Evolutionary conservation across 2,113 vertebrate genomes (phyloP), one percentile per base, ranked within the genome.

Genomic region (Donacobius atricapilla): DNA sequence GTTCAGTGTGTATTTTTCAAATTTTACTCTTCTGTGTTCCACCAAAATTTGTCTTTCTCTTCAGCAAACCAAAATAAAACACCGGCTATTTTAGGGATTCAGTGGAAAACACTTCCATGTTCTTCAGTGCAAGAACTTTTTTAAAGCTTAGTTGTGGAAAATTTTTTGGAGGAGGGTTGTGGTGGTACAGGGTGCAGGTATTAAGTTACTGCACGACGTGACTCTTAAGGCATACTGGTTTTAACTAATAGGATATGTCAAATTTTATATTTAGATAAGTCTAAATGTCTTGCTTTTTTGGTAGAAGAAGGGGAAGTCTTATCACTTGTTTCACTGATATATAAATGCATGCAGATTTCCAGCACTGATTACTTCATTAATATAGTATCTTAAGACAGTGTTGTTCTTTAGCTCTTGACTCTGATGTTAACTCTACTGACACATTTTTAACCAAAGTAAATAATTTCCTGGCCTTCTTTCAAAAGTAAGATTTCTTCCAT

Each of bases 161-260:
- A 7, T 11, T 30, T 58, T 66, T 68, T 22, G 7, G 7, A 16
- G 6, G 4, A 27, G 4, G 13, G 4, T 1, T 37, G 4, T 64
- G 35, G 10, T 65, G 10, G 28, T n/a, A 5, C 7, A 5, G 14
- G 11, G 4, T n/a, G 10, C 31, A 7, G 7, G 5, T 48, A 5
- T 53, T 7, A 13, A 56, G 23, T 54, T 77, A 37, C 53, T 15
- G 3, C 25, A 19, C 25, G 22, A 35, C 2, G 3, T 58, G 9
- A 8, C 16, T 78, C 25, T 87, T 87, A 35, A 71, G 35, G 4
- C 48, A 39, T 48, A 8, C 19, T 73, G 5, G 6, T 87, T 84
- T 69, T 81, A 77, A 42, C 14, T 22, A 42, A 21, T 10, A 57
- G 13, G 44, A 3, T 82, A 24, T 31, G n/a, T 58, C 40, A 21